A percentile compares a stretch with the other conserved stretches of the same genome.
Evolutionary conservation across 1,140 invertebrate genomes (phyloP).

Genomic region (Teleopsis dalmanni): DNA sequence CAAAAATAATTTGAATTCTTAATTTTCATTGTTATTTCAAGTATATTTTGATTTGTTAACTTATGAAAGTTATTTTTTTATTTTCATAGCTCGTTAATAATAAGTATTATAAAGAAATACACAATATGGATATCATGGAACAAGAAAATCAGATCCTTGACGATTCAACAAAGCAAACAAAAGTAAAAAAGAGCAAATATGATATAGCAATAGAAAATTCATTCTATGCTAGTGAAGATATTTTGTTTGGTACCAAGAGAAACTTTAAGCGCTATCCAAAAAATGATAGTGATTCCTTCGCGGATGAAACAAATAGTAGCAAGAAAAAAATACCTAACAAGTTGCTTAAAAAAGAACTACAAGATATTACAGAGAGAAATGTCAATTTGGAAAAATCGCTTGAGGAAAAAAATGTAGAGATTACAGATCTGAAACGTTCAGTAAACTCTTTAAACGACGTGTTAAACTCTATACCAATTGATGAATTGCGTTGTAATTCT

Average conservation of each 20-base stretch:
- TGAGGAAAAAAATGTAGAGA: constrained; percentile 47
- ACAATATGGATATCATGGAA: constrained; percentile 13
- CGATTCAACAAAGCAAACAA: not conserved
- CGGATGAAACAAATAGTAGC: not conserved
- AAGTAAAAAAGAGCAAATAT: constrained; percentile 1
- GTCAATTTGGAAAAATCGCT: constrained; percentile 23
- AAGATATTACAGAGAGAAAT: constrained; percentile 25
- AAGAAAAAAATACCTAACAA: constrained; percentile 10
- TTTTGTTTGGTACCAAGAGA: too few relatives aligned
- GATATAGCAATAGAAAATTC: too few relatives aligned
- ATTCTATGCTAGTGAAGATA: too few relatives aligned
- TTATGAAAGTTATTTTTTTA: too few relatives aligned
- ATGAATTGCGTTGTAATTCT: constrained; percentile 48
- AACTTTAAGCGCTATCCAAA: too few relatives aligned
- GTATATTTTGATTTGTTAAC: too few relatives aligned
- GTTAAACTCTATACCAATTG: constrained; percentile 44
- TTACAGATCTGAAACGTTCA: constrained; percentile 46
- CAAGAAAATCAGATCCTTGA: constrained; percentile 4
- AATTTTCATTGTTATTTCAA: too few relatives aligned
- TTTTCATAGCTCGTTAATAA: not conserved
- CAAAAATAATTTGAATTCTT: too few relatives aligned
- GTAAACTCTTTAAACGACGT: constrained; percentile 48
- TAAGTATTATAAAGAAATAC: not conserved
- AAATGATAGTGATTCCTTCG: too few relatives aligned
- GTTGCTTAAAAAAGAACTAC: constrained; percentile 29